A percentile compares a stretch with the other conserved stretches of the same genome.
Evolutionary conservation across 2,888 invertebrate genomes (phyloP).

Genomic region (Ptycholaimellus sp.): DNA sequence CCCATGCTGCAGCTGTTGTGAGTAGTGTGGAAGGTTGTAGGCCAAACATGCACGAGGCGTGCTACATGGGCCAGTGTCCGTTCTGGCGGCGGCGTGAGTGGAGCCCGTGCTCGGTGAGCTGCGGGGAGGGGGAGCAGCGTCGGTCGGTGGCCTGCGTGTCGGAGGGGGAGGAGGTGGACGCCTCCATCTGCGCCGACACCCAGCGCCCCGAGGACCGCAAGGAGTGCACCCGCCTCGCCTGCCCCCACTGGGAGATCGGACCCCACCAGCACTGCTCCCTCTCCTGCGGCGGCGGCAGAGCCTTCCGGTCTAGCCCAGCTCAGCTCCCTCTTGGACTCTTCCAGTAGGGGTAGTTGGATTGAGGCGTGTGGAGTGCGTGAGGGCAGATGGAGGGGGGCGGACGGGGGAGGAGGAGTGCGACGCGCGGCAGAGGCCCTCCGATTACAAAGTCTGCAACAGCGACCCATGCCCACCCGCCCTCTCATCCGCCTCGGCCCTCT

Average conservation of each 20-base stretch:
- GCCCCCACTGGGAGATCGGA: constrained; percentile 14
- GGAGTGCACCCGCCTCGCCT: constrained; percentile 13
- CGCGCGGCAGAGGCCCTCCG: neutral
- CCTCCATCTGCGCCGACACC: constrained; percentile 15
- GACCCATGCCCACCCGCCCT: no score
- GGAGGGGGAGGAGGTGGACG: constrained; percentile 19
- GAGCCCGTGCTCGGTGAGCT: constrained; percentile 24
- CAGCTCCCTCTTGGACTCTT: no score
- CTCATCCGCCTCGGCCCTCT: no score
- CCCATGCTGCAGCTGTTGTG: neutral
- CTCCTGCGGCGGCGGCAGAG: constrained; percentile 12
- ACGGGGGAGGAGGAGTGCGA: constrained; percentile 11
- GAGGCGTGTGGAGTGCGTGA: constrained; percentile 6
- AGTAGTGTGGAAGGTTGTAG: neutral
- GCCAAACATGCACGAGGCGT: constrained; percentile 20
- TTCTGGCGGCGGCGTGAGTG: constrained; percentile 27
- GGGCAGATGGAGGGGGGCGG: neutral
- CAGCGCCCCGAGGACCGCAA: constrained; percentile 11
- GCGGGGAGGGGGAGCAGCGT: constrained; percentile 18
- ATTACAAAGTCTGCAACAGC: neutral
- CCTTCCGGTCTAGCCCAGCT: constrained; percentile 4
- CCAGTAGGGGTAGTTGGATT: no score
- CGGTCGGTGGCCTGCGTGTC: constrained; percentile 18
- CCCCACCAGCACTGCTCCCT: constrained; percentile 19
- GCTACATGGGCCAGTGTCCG: constrained; percentile 28